Percentiles rank a stretch among this genome's conserved stretches.
Evolutionary conservation across 2,797 vertebrate genomes (phyloP).

Genomic region (Poecilia picta): DNA sequence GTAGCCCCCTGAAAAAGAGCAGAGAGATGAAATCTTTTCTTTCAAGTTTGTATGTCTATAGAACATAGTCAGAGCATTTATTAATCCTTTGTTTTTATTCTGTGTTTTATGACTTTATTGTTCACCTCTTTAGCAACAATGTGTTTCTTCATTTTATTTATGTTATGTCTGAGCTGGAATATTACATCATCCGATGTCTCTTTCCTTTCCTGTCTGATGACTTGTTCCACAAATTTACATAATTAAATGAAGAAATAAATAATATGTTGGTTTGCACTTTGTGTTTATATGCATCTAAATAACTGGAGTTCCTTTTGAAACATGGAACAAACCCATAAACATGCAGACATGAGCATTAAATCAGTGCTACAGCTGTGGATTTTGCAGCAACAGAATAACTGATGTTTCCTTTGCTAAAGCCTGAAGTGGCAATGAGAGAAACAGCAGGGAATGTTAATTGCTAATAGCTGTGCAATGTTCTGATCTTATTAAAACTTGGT

Average conservation of each 20-base stretch:
- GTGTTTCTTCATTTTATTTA: not conserved
- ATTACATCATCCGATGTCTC: not conserved
- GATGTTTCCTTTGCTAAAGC: conserved; percentile 12
- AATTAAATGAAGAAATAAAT: not conserved
- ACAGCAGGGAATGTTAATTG: conserved; percentile 40
- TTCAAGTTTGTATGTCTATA: no score
- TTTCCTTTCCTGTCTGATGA: not conserved
- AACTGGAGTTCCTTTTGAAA: not conserved
- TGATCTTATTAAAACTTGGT: conserved; percentile 31
- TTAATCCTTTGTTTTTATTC: not conserved
- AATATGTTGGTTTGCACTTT: not conserved
- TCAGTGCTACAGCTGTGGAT: not conserved
- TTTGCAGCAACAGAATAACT: not conserved
- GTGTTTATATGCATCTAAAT: not conserved
- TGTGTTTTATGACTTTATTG: no score
- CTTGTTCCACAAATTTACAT: not conserved
- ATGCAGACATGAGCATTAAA: not conserved
- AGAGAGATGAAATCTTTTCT: not conserved
- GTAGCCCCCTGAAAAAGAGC: conserved; percentile 86
- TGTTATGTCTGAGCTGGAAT: not conserved
- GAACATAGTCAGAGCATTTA: not conserved
- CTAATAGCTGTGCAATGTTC: conserved; percentile 17
- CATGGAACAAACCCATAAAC: not conserved
- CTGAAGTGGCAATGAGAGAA: conserved; percentile 3
- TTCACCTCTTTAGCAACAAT: not conserved